These are phyloP conservation scores for Galeruca laticollis DNA, from an alignment of 2,888 invertebrate genomes.

Conservation along the genomic window DNA sequence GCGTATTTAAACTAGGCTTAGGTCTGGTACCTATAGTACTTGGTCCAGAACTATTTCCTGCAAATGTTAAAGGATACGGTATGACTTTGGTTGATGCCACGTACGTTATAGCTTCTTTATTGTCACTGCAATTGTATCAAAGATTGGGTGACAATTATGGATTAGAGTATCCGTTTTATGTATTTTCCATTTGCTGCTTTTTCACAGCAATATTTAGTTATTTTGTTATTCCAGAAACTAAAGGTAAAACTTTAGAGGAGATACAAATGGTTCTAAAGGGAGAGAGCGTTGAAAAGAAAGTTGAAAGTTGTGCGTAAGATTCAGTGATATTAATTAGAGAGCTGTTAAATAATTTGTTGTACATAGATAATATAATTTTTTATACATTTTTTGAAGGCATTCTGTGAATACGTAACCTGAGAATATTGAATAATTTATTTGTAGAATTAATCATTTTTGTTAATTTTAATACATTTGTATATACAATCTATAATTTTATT, in stretches of 20 bases:
- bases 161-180: conserved; percentile 62
- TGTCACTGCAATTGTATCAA: conserved; percentile 60
- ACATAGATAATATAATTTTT: not conserved
- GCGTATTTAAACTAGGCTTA: conserved; percentile 62
- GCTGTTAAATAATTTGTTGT: not conserved
- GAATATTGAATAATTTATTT: not conserved
- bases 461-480: no score
- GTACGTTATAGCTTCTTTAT: conserved; percentile 59
- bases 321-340: not conserved
- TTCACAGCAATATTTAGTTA: conserved; percentile 45
- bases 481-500: no score
- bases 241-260: conserved; percentile 75
- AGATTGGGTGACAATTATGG: conserved; percentile 55
- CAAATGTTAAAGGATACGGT: conserved; percentile 64
- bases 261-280: conserved; percentile 67
- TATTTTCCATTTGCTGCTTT: conserved; percentile 54
- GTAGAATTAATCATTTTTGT: no score
- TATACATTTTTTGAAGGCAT: not conserved
- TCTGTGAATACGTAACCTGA: conserved; percentile 1
- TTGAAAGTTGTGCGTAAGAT: not conserved
- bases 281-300: conserved; percentile 19
- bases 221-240: conserved; percentile 74
- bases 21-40: conserved; percentile 64
- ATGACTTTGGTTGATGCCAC: conserved; percentile 62
- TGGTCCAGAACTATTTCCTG: conserved; percentile 64